phyloP scores from a whole-genome alignment of 2,888 invertebrate genomes.

The Liopterus haemorrhoidalis region DNA sequence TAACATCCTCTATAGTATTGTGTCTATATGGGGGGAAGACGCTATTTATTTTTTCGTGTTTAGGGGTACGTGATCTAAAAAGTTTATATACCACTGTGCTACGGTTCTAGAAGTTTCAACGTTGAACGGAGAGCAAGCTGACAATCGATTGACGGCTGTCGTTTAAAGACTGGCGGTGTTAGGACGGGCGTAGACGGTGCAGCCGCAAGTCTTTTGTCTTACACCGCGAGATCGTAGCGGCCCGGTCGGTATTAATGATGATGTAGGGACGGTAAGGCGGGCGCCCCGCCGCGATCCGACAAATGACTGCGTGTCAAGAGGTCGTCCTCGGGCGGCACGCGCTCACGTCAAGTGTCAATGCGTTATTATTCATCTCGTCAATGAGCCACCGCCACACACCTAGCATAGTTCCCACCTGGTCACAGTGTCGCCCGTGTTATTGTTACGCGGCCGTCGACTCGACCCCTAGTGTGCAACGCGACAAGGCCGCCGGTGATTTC shows the following conservation, averaged over 20 bases:
- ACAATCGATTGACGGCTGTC: conserved; percentile 20
- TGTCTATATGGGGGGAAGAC: too few relatives aligned
- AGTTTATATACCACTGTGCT: too few relatives aligned
- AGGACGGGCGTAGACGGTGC: conserved; percentile 13
- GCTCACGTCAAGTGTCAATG: conserved; percentile 11
- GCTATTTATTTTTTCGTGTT: too few relatives aligned
- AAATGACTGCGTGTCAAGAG: conserved; percentile 32
- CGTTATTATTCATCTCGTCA: conserved; percentile 10
- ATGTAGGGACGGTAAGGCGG: background rate
- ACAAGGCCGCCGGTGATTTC: background rate
- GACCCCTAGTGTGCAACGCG: background rate
- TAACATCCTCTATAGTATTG: too few relatives aligned
- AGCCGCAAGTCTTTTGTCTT: conserved; percentile 11
- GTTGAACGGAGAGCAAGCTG: conserved; percentile 14
- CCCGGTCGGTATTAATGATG: conserved; percentile 16
- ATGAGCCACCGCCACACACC: conserved; percentile 7
- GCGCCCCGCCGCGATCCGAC: conserved; percentile 24
- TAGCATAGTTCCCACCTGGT: conserved; percentile 4
- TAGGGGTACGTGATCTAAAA: conserved; percentile 15
- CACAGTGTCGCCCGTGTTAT: background rate
- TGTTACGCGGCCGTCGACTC: background rate
- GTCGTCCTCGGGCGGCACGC: conserved; percentile 26
- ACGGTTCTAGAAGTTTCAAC: too few relatives aligned
- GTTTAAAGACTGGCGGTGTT: conserved; percentile 17
- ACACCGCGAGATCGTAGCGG: background rate